Evolutionary conservation across 2,888 invertebrate species (phyloP).

Genomic region (Masnerella sp.): DNA sequence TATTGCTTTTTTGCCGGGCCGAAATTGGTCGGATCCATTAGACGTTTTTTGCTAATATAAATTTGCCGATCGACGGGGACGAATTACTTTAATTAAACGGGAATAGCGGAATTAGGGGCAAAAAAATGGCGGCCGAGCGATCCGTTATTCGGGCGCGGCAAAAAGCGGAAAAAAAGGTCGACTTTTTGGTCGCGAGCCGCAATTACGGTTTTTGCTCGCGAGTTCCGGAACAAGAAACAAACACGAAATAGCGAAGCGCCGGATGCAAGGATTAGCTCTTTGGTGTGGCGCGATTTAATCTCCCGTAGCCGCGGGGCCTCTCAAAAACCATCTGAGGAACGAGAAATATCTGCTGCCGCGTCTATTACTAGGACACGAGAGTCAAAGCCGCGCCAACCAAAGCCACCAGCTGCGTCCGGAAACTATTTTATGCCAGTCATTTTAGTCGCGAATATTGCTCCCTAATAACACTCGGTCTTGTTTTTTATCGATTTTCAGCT

Average conservation of each 20-base stretch:
- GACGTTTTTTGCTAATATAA: conserved; percentile 12
- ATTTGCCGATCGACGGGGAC: conserved; percentile 2
- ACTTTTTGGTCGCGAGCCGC: conserved; percentile 24
- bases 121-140: neutral
- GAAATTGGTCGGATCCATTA: conserved; percentile 16
- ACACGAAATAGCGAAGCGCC: conserved; percentile 35
- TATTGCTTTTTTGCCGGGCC: conserved; percentile 4
- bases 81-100: conserved; percentile 33
- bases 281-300: conserved; percentile 72
- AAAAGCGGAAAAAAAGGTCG: neutral
- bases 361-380: conserved; percentile 26
- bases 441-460: too few species aligned
- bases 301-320: conserved; percentile 68
- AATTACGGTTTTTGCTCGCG: conserved; percentile 40
- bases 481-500: too few species aligned
- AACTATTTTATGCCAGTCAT: too few species aligned
- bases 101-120: neutral
- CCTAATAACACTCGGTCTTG: too few species aligned
- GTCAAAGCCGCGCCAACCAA: conserved; percentile 21
- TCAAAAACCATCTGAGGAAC: conserved; percentile 62
- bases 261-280: conserved; percentile 71
- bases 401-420: conserved; percentile 1
- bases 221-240: conserved; percentile 42
- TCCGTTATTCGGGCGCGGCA: neutral
- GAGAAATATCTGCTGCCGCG: conserved; percentile 32